phyloP scores from a whole-genome alignment of 2,888 invertebrate genomes.

The Tillus elongatus region DNA sequence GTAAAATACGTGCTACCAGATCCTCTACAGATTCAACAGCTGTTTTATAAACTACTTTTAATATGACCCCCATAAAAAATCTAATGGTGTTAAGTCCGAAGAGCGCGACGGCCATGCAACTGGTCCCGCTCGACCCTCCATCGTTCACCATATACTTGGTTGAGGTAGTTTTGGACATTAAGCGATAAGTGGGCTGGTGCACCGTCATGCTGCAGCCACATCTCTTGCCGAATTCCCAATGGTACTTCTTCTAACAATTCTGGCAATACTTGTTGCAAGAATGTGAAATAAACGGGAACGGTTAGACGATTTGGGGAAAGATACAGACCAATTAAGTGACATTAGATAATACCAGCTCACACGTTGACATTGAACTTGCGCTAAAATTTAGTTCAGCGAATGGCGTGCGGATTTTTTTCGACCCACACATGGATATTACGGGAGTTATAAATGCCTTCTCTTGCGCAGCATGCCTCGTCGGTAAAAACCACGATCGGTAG shows the following conservation, averaged over 20 bases:
- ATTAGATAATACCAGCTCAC: background rate
- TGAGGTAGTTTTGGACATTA: constrained; percentile 2
- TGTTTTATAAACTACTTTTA: background rate
- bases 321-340: constrained; percentile 3
- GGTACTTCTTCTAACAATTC: constrained; percentile 3
- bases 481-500: background rate
- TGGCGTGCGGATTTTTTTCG: constrained; percentile 4
- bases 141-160: constrained; percentile 4
- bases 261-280: constrained; percentile 2
- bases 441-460: constrained; percentile 2
- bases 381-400: constrained; percentile 1
- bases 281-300: background rate
- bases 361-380: constrained; percentile 4
- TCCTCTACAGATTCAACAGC: constrained; percentile 2
- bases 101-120: constrained; percentile 3
- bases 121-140: background rate
- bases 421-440: constrained; percentile 2
- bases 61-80: background rate
- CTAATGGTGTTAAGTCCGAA: constrained; percentile 3
- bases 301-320: constrained; percentile 2
- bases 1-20: background rate
- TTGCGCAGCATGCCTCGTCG: background rate
- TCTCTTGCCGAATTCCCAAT: constrained; percentile 2
- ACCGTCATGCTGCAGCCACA: background rate
- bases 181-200: constrained; percentile 1